Percentiles rank a stretch among this genome's conserved stretches.
phyloP scores from a whole-genome alignment of 1,140 invertebrate species.

The Drosophila aff. region DNA sequence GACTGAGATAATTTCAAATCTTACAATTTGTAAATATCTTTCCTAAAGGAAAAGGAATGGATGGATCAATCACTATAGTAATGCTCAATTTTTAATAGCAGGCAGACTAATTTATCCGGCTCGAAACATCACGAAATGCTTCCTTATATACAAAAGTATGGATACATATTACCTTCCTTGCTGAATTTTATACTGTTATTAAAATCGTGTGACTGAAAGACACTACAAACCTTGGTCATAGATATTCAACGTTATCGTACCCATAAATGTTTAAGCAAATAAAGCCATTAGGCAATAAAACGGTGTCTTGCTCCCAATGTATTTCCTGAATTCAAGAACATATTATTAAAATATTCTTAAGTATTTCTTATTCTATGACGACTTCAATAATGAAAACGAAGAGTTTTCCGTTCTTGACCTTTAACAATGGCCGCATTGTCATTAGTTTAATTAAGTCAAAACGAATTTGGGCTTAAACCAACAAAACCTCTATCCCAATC shows the following conservation, averaged over 20 bases:
- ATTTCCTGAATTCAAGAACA: background rate
- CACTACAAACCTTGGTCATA: background rate
- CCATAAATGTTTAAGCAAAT: background rate
- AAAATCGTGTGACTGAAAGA: background rate
- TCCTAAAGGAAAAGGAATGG: background rate
- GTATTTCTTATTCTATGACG: background rate
- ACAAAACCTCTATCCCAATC: slow-evolving; percentile 10
- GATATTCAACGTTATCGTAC: background rate
- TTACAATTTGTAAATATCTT: no score
- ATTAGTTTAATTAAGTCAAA: slow-evolving; percentile 12
- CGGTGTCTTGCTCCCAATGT: background rate
- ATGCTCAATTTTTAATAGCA: background rate
- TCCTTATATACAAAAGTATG: no score
- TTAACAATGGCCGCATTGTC: slow-evolving; percentile 11
- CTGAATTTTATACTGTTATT: background rate
- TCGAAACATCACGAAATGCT: background rate
- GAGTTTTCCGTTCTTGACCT: slow-evolving; percentile 17
- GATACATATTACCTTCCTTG: background rate
- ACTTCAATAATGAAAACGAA: slow-evolving; percentile 1
- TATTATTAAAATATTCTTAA: background rate
- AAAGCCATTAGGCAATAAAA: slow-evolving; percentile 3
- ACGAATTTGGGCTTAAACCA: background rate
- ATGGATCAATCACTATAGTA: background rate
- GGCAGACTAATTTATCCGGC: background rate
- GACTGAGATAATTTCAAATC: no score